phyloP scores from a whole-genome alignment of 2,888 invertebrate genomes.

The Macroteleia sp. region DNA sequence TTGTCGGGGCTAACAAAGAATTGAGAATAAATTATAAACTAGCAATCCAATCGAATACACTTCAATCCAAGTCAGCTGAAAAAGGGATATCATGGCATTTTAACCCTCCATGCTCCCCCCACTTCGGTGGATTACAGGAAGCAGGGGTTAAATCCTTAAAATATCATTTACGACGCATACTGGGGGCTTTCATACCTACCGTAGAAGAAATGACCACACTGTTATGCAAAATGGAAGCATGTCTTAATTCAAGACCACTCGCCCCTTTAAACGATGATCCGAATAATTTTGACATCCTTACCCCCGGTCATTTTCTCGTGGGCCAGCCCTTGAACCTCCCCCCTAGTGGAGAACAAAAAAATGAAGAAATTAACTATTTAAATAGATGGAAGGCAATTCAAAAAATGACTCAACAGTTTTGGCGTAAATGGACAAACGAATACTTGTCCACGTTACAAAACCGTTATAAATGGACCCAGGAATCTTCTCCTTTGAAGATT shows the following conservation, averaged over 20 bases:
- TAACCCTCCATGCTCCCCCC: background rate
- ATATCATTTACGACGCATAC: background rate
- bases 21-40: background rate
- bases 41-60: background rate
- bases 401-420: background rate
- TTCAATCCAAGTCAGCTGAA: background rate
- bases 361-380: background rate
- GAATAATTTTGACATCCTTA: background rate
- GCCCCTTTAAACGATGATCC: background rate
- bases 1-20: slow-evolving; percentile 1
- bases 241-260: slow-evolving; percentile 6
- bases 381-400: background rate
- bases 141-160: background rate
- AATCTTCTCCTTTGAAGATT: background rate
- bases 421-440: background rate
- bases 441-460: background rate
- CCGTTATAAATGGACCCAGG: background rate
- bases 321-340: background rate
- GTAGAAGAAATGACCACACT: slow-evolving; percentile 4
- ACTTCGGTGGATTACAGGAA: slow-evolving; percentile 2
- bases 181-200: slow-evolving; percentile 4
- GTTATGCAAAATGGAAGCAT: slow-evolving; percentile 7
- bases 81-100: background rate
- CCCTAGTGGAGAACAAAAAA: background rate
- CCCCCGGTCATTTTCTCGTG: background rate